Base-by-base conservation (phyloP, 2,113 vertebrate species). In the Stegastes partitus region DNA sequence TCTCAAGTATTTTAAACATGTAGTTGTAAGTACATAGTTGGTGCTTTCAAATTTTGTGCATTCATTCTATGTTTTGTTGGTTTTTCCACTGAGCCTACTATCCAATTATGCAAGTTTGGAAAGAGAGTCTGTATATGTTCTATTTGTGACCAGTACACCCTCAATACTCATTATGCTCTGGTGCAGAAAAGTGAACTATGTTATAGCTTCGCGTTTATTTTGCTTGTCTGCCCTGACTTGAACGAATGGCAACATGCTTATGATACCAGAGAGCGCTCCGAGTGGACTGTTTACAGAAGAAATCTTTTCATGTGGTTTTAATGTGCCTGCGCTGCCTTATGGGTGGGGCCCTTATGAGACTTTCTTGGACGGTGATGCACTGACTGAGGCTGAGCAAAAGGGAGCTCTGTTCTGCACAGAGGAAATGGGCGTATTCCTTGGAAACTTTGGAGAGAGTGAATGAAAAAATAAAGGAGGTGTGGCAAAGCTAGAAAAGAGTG, bases 381-480 rank as follows among this genome's bases (percentile, higher is more conserved):
- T 50, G 56, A 84, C 73, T 16, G 66, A 80, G 78, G 67, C 82
- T 68, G 67, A 81, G 87, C 68, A 87, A 71, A 89, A 91, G 69
- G 83, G 84, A 85, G 77, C 91, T 86, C 89, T 93, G 89, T 93
- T 89, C 77, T 72, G 37, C 62, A 0, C 51, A 85, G 81, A 94
- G 94, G 93, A 95, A 95, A 94, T 94, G 86, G 93, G 91, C 85
- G 91, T 91, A 73, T 50, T 67, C 72, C 82, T 77, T 84, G 79
- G 91, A 91, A 90, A 90, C 62, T 90, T 86, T 86, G 87, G 80
- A 90, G 85, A 81, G 76, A 89, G 81, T 68, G 79, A 68, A 54
- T 59, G 39, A 77, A 82, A 81, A 91, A 90, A 83, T 56, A 71
- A 69, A 66, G 47, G 80, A 51, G 88, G 87, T 74, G 90, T 84